Conservation (phyloP, 1,140 invertebrate species). For the Steinernema feltiae region DNA sequence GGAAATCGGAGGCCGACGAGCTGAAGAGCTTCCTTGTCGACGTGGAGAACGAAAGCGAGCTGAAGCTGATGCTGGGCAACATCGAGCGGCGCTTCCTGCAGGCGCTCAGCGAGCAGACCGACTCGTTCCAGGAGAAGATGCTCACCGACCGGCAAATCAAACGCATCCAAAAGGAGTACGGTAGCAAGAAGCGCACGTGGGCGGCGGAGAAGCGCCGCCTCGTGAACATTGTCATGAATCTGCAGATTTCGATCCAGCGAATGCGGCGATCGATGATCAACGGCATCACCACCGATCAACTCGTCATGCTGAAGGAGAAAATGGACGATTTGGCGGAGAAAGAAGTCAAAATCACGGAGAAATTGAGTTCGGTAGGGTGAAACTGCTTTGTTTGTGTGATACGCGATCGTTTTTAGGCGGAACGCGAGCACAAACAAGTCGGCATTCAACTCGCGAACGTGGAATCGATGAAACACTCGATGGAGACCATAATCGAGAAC, state of each 20-base stretch:
- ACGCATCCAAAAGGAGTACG: slow-evolving; percentile 19
- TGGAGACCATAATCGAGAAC: not conserved
- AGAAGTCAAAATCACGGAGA: not conserved
- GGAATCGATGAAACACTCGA: not conserved
- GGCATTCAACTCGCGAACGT: not conserved
- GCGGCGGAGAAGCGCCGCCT: slow-evolving; percentile 11
- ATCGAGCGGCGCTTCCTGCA: slow-evolving; percentile 28
- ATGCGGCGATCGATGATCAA: not conserved
- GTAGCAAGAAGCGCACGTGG: slow-evolving; percentile 17
- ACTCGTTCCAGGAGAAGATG: slow-evolving; percentile 22
- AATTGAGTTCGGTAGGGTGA: not conserved
- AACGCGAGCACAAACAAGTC: not conserved
- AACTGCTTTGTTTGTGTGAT: too few relatives aligned
- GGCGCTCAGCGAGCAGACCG: slow-evolving; percentile 23
- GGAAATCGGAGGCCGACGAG: slow-evolving; percentile 28
- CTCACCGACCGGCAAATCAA: slow-evolving; percentile 19
- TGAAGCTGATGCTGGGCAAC: slow-evolving; percentile 26
- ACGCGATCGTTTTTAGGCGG: too few relatives aligned
- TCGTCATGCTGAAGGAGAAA: slow-evolving; percentile 1
- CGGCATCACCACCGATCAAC: not conserved
- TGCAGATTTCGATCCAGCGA: slow-evolving; percentile 9
- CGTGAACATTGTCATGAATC: slow-evolving; percentile 10
- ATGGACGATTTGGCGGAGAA: slow-evolving; percentile 1
- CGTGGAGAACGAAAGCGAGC: slow-evolving; percentile 31
- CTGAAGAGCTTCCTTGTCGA: slow-evolving; percentile 34